Evolutionary conservation across 2,888 invertebrate genomes (phyloP).

Genomic region (Hyalella azteca): DNA sequence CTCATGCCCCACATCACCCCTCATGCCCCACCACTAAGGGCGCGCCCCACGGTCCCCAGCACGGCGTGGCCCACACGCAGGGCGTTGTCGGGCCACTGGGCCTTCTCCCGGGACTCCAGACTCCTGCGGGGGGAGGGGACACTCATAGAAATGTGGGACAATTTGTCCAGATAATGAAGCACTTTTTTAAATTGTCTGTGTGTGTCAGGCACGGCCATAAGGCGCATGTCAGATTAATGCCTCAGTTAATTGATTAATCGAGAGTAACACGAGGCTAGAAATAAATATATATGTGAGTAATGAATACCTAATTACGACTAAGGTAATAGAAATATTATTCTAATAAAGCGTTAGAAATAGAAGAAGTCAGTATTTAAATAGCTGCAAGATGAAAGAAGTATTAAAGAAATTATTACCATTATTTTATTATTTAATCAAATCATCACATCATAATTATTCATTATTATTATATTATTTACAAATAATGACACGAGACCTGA

Average conservation of each 20-base stretch:
- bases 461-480: too few species aligned
- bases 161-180: not conserved
- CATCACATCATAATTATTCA: too few species aligned
- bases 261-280: not conserved
- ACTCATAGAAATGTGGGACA: not conserved
- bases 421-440: too few species aligned
- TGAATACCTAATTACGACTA: not conserved
- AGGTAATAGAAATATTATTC: too few species aligned
- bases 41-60: constrained; percentile 43
- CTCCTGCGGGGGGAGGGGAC: constrained; percentile 32
- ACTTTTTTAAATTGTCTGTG: not conserved
- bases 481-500: too few species aligned
- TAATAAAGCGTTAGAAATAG: too few species aligned
- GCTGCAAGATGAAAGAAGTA: too few species aligned
- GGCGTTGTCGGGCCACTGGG: constrained; percentile 52
- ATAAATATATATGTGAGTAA: not conserved
- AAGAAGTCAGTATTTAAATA: too few species aligned
- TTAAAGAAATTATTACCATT: too few species aligned
- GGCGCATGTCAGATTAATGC: not conserved
- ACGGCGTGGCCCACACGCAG: constrained; percentile 46
- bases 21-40: not conserved
- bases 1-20: too few species aligned
- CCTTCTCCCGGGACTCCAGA: constrained; percentile 49
- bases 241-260: not conserved
- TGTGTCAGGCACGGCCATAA: not conserved